Percentiles rank a stretch among this genome's conserved stretches.
Evolutionary conservation across 2,888 invertebrate genomes (phyloP).

Genomic region (Macrophya annulata): DNA sequence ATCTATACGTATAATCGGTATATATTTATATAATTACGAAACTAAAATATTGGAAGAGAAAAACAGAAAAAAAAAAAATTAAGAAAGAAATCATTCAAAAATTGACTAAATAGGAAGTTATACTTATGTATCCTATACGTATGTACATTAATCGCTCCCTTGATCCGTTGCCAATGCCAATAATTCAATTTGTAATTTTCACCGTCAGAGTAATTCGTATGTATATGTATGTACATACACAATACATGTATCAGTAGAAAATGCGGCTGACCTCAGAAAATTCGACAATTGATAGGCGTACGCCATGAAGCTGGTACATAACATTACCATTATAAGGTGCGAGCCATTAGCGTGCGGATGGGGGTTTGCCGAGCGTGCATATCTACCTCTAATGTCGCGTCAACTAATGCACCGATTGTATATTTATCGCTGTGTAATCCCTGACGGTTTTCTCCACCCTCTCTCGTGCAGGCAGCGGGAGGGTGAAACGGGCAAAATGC

Average conservation of each 20-base stretch:
- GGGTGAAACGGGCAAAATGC: slow-evolving; percentile 70
- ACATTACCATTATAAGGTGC: slow-evolving; percentile 50
- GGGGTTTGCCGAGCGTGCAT: slow-evolving; percentile 1
- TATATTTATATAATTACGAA: neutral
- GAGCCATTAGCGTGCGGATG: slow-evolving; percentile 37
- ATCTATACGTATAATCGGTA: neutral
- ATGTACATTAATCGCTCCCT: too few species aligned
- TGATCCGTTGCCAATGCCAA: too few species aligned
- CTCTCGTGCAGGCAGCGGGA: neutral
- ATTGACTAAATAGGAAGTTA: too few species aligned
- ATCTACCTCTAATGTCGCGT: slow-evolving; percentile 48
- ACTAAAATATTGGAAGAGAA: neutral
- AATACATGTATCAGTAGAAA: too few species aligned
- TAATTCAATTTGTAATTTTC: neutral
- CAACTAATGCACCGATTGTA: slow-evolving; percentile 63
- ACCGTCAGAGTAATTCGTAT: neutral
- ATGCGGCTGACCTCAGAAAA: neutral
- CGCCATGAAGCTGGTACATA: slow-evolving; percentile 32
- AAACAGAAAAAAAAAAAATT: neutral
- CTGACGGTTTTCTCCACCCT: slow-evolving; percentile 67
- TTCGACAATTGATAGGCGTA: neutral
- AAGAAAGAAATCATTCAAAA: too few species aligned
- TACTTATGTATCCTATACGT: too few species aligned
- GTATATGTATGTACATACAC: neutral
- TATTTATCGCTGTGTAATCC: slow-evolving; percentile 79